Conservation (phyloP, 2,888 invertebrate genomes). For the Hemicrepidius hirtus region DNA sequence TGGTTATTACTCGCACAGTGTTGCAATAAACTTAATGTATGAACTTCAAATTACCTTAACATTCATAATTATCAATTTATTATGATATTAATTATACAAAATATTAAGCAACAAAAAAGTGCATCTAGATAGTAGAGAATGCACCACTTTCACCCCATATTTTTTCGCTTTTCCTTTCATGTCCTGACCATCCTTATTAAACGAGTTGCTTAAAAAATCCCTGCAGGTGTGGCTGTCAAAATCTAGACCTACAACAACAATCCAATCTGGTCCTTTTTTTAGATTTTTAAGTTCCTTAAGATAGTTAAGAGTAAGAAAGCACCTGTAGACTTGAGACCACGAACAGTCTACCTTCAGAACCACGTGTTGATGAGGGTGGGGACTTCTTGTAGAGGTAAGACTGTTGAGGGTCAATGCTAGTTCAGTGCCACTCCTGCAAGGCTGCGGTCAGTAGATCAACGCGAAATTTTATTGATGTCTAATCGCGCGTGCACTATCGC, state of each 20-base stretch:
- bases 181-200: no score
- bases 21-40: no score
- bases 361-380: constrained; percentile 69
- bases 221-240: no score
- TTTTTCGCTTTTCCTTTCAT: no score
- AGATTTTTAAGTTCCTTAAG: background rate
- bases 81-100: no score
- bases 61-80: no score
- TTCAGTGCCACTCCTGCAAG: constrained; percentile 72
- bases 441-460: constrained; percentile 71
- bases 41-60: no score
- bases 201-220: no score
- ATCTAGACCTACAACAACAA: background rate
- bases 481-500: constrained; percentile 59
- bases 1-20: no score
- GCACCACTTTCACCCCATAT: no score
- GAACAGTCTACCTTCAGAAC: constrained; percentile 64
- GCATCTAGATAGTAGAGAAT: no score
- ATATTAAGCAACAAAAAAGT: no score
- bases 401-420: constrained; percentile 73
- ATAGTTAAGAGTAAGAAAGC: constrained; percentile 29
- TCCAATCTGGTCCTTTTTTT: background rate
- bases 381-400: constrained; percentile 66
- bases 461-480: constrained; percentile 48
- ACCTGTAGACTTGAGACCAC: constrained; percentile 56